phyloP scores from a whole-genome alignment of 2,113 vertebrate species.

The Stegostoma tigrinum region DNA sequence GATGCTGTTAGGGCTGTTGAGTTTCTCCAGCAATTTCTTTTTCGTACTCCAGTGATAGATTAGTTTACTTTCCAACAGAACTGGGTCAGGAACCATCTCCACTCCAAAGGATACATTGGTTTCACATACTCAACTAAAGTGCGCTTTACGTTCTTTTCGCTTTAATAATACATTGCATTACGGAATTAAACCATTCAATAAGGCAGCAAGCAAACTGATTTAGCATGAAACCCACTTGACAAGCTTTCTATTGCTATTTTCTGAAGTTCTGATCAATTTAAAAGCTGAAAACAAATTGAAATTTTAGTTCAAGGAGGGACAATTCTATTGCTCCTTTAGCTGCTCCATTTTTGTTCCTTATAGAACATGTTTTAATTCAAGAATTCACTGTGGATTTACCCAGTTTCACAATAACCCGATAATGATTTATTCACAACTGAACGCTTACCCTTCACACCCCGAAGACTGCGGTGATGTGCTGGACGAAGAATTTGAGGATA shows the following conservation, averaged over 20 bases:
- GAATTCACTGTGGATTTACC: not conserved
- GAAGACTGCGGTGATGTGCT: conserved; percentile 60
- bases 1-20: too few relatives aligned
- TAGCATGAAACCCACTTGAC: not conserved
- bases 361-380: not conserved
- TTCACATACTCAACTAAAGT: not conserved
- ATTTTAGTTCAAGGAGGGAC: not conserved
- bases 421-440: not conserved
- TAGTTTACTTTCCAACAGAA: not conserved
- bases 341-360: not conserved
- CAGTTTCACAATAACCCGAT: not conserved
- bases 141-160: not conserved
- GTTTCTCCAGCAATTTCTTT: too few relatives aligned
- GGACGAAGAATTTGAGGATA: conserved; percentile 55
- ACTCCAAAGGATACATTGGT: not conserved
- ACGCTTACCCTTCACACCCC: conserved; percentile 66
- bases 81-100: not conserved
- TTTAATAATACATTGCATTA: not conserved
- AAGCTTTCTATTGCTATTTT: not conserved
- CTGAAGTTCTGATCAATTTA: not conserved
- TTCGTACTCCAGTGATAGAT: not conserved
- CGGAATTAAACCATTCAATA: not conserved
- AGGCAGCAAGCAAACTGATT: not conserved
- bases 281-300: not conserved
- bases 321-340: not conserved